Evolutionary conservation across 2,113 vertebrate genomes (phyloP).

Genomic region (Ivindomyrus marchei): DNA sequence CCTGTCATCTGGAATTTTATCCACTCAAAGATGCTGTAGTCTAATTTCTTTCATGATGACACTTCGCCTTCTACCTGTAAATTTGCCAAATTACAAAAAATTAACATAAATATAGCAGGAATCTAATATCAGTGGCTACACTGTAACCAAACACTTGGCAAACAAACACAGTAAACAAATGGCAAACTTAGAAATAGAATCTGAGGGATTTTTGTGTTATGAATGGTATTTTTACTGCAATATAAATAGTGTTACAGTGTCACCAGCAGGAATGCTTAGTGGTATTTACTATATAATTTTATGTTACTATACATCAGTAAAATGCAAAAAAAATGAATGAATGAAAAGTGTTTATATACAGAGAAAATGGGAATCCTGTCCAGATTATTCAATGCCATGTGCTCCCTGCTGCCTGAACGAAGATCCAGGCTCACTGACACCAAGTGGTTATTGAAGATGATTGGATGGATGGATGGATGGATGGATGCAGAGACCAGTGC

Average conservation of each 20-base stretch:
- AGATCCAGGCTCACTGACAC: neutral
- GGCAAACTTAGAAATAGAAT: neutral
- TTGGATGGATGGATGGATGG: neutral
- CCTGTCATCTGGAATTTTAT: neutral
- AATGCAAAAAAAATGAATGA: neutral
- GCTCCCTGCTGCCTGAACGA: neutral
- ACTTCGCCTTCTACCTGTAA: neutral
- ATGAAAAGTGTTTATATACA: neutral
- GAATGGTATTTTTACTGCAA: neutral
- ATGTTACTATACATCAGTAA: neutral
- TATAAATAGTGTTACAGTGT: neutral
- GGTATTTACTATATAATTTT: neutral
- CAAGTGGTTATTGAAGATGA: neutral
- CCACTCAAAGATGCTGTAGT: neutral
- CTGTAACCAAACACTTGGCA: neutral
- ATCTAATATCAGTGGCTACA: neutral
- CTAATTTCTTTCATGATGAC: neutral
- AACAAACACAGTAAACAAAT: constrained; percentile 1
- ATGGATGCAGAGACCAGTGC: neutral
- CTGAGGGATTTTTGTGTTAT: neutral
- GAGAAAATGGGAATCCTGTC: neutral
- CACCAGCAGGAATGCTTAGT: neutral
- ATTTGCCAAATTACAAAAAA: neutral
- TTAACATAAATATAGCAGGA: neutral
- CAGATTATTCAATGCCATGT: neutral